Conservation (phyloP, 2,113 vertebrate species). For the Carassius carassius region DNA sequence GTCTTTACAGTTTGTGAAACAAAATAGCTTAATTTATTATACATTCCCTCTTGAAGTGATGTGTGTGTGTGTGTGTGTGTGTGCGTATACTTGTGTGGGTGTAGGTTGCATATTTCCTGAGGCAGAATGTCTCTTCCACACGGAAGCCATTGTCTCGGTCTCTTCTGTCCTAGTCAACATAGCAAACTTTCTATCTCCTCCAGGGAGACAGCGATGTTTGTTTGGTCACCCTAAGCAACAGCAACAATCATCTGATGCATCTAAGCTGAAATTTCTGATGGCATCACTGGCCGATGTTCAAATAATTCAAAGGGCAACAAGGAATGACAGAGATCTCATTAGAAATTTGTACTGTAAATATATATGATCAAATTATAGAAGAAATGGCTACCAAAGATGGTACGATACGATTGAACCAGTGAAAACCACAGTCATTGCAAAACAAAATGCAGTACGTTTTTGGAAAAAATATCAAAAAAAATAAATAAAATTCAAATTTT, state of each 20-base stretch:
- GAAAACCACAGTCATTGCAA: neutral
- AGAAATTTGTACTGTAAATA: neutral
- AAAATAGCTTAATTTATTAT: slow-evolving; percentile 21
- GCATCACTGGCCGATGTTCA: neutral
- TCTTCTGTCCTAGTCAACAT: slow-evolving; percentile 35
- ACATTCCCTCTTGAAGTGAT: slow-evolving; percentile 29
- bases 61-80: slow-evolving; percentile 10
- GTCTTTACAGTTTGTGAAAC: slow-evolving; percentile 5
- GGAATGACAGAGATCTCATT: neutral
- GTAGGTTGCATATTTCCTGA: slow-evolving; percentile 51
- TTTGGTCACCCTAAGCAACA: slow-evolving; percentile 26
- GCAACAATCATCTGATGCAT: slow-evolving; percentile 6
- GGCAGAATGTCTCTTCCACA: slow-evolving; percentile 45
- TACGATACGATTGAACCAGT: neutral
- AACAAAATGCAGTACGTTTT: neutral
- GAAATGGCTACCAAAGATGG: neutral
- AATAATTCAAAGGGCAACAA: neutral
- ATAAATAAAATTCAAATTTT: neutral
- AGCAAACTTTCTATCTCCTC: slow-evolving; percentile 24
- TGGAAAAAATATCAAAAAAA: neutral
- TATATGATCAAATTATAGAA: too few species aligned
- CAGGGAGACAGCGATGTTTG: slow-evolving; percentile 30
- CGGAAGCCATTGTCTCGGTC: slow-evolving; percentile 48
- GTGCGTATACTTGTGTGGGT: slow-evolving; percentile 7
- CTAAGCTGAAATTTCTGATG: neutral